Evolutionary conservation across 2,888 invertebrate species (phyloP).

Genomic region (Andrena praecox): DNA sequence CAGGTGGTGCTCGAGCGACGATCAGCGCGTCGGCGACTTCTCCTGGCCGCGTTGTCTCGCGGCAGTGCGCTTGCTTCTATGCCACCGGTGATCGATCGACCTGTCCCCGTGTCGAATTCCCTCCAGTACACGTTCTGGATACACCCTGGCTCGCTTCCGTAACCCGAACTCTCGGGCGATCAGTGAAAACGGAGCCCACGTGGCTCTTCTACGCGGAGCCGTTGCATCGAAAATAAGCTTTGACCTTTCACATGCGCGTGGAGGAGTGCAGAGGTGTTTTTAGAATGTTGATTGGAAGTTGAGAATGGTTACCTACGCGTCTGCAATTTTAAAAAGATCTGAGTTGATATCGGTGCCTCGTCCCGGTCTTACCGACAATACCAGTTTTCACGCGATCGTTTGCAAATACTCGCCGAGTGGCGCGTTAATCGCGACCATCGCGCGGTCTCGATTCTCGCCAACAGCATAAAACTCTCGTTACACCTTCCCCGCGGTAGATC

Average conservation of each 20-base stretch:
- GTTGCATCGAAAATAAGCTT: too few relatives aligned
- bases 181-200: constrained; percentile 44
- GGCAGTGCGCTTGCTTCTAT: constrained; percentile 6
- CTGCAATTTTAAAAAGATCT: too few relatives aligned
- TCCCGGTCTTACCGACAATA: constrained; percentile 2
- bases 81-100: constrained; percentile 62
- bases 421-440: constrained; percentile 26
- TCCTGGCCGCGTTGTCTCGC: constrained; percentile 25
- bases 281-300: too few relatives aligned
- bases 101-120: constrained; percentile 56
- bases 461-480: constrained; percentile 48
- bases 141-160: constrained; percentile 56
- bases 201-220: background rate
- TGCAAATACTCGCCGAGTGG: constrained; percentile 6
- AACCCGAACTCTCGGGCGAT: constrained; percentile 58
- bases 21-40: constrained; percentile 12
- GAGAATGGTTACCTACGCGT: too few relatives aligned
- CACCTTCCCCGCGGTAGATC: constrained; percentile 24
- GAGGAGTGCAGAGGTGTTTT: too few relatives aligned
- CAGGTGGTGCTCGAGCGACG: constrained; percentile 63
- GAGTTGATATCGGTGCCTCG: background rate
- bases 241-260: too few relatives aligned
- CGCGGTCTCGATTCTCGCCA: constrained; percentile 30
- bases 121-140: constrained; percentile 40
- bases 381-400: constrained; percentile 45